Evolutionary conservation across 2,888 invertebrate genomes (phyloP), one percentile per base, ranked within the genome.

Genomic region (Drosophila macrospina): DNA sequence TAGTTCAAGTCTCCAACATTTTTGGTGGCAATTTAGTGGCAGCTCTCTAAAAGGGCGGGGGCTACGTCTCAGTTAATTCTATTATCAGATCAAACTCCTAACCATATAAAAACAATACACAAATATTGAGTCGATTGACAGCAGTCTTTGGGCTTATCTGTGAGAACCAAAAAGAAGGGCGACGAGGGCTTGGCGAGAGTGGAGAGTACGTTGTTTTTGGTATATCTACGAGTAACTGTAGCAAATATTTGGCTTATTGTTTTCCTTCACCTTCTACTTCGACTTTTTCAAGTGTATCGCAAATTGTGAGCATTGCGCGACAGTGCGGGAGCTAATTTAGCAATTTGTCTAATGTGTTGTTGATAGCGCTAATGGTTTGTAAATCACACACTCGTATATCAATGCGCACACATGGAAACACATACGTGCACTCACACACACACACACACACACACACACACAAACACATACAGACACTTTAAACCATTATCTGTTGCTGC

Each of bases 331-430:
- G 88, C 82, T 77, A 77, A 88, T 88, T 86, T 86, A 77, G 72
- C 80, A 88, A 88, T 88, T 83, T 83, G 86, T 88, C 85, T 88
- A 88, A 83, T 83, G 71, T 88, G 74, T 71, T 71, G 66, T 86
- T 86, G 89, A 88, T 84, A 86, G 77, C 69, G 78, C 56, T 88
- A 86, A 88, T 84, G 81, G 56, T 84, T 80, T 84, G 85, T 84
- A 88, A 86, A 88, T 88, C 88, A 86, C 69, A 83, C 76, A 68
- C 65, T 73, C 44, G 36, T 62, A 42, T 57, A 71, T 64, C 72
- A 34, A 55, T 10, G 45, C n/a, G n/a, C n/a, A n/a, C n/a, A n/a
- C n/a, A n/a, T n/a, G n/a, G n/a, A n/a, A 26, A 65, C 34, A 45
- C 36, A 47, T 47, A 57, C 26, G n/a, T n/a, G 15, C 11, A 51